These are phyloP conservation scores for Cenopis cana DNA, from an alignment of 2,888 invertebrate species.

Conservation along the genomic window DNA sequence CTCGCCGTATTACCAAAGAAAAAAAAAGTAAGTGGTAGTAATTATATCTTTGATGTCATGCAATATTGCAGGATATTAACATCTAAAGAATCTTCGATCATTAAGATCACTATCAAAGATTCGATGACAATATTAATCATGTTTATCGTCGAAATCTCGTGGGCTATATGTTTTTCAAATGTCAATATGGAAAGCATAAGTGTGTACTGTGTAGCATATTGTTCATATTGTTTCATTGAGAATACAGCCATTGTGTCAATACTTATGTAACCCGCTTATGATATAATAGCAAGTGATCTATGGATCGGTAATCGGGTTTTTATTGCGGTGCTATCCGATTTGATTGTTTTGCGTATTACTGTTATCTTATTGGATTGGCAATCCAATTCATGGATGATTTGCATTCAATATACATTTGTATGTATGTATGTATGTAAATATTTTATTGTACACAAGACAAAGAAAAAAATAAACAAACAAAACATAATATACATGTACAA, in stretches of 20 bases:
- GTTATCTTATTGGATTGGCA: conserved; percentile 5
- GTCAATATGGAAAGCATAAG: conserved; percentile 32
- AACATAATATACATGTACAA: too few species aligned
- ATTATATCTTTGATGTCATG: too few species aligned
- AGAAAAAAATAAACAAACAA: too few species aligned
- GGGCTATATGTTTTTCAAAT: conserved; percentile 38
- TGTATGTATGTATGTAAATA: too few species aligned
- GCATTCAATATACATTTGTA: not conserved
- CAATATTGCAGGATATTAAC: not conserved
- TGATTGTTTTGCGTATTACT: conserved; percentile 14
- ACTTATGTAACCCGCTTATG: conserved; percentile 38
- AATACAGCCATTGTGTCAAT: conserved; percentile 35
- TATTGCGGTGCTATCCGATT: conserved; percentile 9
- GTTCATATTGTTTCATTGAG: conserved; percentile 39
- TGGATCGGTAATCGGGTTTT: conserved; percentile 21
- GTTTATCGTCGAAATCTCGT: conserved; percentile 34
- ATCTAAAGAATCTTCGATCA: not conserved
- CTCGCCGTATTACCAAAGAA: too few species aligned
- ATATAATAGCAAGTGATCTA: conserved; percentile 41
- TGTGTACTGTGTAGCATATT: conserved; percentile 13
- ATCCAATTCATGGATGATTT: not conserved
- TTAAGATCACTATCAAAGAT: conserved; percentile 8
- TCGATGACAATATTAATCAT: conserved; percentile 34
- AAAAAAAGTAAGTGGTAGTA: too few species aligned
- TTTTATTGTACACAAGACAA: too few species aligned